These are phyloP conservation scores for Habrosyne pyritoides DNA, from an alignment of 2,888 invertebrate genomes.

Conservation along the genomic window DNA sequence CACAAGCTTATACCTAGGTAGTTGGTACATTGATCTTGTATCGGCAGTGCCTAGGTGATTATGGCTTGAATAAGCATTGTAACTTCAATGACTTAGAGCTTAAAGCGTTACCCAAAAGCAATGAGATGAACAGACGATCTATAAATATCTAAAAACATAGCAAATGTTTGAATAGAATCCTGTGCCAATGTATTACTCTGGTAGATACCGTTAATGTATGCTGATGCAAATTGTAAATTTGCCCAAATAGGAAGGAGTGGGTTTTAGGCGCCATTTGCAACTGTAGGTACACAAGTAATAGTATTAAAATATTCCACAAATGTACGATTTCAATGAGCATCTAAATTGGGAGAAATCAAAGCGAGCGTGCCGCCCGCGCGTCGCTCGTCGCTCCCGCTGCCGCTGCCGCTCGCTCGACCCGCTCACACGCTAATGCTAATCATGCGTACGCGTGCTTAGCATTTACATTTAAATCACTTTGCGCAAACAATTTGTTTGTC, in stretches of 20 bases:
- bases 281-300: constrained; percentile 2
- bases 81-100: no score
- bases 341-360: neutral
- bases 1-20: no score
- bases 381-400: neutral
- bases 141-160: no score
- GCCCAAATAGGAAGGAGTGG: neutral
- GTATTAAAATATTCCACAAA: constrained; percentile 2
- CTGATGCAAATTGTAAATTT: neutral
- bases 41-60: no score
- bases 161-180: neutral
- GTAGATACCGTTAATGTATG: neutral
- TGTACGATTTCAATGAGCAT: constrained; percentile 2
- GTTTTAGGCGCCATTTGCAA: neutral
- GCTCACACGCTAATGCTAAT: neutral
- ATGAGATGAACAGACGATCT: no score
- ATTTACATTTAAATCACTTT: constrained; percentile 1
- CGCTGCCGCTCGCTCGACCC: neutral
- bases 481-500: neutral
- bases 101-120: no score
- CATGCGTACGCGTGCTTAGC: neutral
- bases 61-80: no score
- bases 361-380: constrained; percentile 1
- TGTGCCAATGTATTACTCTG: neutral
- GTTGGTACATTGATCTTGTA: no score